Conservation (phyloP, 2,797 vertebrate species). For the Mycteria americana region DNA sequence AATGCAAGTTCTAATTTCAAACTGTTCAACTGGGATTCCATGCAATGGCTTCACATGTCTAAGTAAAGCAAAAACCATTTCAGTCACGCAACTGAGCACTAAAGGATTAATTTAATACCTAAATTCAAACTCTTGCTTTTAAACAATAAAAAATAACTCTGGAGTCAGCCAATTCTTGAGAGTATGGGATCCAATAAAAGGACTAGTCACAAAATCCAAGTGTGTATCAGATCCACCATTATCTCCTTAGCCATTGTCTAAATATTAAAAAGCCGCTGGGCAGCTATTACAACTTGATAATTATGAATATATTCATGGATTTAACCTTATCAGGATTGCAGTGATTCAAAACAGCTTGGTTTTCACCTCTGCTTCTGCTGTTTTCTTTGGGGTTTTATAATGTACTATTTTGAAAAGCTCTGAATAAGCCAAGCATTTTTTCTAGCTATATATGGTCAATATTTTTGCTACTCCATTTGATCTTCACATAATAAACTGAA, state of each 20-base stretch:
- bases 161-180: neutral
- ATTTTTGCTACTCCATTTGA: neutral
- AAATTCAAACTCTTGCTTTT: neutral
- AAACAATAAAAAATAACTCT: neutral
- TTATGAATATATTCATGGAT: neutral
- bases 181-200: neutral
- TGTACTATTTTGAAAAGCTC: neutral
- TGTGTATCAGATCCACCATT: neutral
- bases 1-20: conserved; percentile 22
- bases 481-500: neutral
- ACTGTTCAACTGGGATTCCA: conserved; percentile 32
- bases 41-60: neutral
- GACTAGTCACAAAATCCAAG: neutral
- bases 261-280: neutral
- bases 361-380: neutral
- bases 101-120: neutral
- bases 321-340: neutral
- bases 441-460: neutral
- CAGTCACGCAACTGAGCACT: neutral
- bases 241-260: neutral
- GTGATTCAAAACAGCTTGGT: neutral
- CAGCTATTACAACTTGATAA: neutral
- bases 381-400: neutral
- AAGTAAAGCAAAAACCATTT: neutral
- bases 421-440: neutral